Percentiles rank a stretch among this genome's conserved stretches.
phyloP scores from a whole-genome alignment of 2,797 vertebrate genomes.

The Euphonia xanthogaster region DNA sequence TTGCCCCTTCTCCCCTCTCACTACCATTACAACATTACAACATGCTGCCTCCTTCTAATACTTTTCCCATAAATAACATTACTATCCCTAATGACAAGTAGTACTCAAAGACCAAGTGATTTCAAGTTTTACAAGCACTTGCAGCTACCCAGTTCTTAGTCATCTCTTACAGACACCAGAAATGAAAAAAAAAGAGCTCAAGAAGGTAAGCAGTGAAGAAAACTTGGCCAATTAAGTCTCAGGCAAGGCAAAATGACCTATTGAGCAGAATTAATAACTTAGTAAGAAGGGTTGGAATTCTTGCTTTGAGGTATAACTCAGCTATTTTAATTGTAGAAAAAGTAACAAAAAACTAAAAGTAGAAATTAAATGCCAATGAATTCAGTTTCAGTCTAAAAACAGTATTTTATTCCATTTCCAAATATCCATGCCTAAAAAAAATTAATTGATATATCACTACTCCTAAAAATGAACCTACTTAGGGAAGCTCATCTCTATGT shows the following conservation, averaged over 20 bases:
- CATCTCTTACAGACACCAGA: background rate
- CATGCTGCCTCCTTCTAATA: background rate
- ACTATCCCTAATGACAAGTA: background rate
- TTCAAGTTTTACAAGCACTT: background rate
- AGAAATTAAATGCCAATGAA: conserved; percentile 35
- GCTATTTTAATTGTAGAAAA: conserved; percentile 15
- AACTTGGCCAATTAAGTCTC: background rate
- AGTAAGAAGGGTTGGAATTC: background rate
- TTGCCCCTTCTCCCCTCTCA: background rate
- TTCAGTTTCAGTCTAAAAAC: conserved; percentile 15
- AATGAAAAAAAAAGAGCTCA: background rate
- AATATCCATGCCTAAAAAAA: conserved; percentile 33
- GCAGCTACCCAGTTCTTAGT: background rate
- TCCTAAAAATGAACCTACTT: conserved; percentile 37
- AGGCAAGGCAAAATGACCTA: background rate
- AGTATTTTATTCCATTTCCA: background rate
- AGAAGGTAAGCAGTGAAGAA: background rate
- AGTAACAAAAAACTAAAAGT: background rate
- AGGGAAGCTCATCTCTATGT: background rate
- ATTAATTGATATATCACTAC: conserved; percentile 33
- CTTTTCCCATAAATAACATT: background rate
- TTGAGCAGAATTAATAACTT: background rate
- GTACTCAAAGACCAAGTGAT: background rate
- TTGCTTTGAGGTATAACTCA: background rate
- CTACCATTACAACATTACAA: background rate